Evolutionary conservation across 2,888 invertebrate species (phyloP).

Genomic region (Notodromas monacha): DNA sequence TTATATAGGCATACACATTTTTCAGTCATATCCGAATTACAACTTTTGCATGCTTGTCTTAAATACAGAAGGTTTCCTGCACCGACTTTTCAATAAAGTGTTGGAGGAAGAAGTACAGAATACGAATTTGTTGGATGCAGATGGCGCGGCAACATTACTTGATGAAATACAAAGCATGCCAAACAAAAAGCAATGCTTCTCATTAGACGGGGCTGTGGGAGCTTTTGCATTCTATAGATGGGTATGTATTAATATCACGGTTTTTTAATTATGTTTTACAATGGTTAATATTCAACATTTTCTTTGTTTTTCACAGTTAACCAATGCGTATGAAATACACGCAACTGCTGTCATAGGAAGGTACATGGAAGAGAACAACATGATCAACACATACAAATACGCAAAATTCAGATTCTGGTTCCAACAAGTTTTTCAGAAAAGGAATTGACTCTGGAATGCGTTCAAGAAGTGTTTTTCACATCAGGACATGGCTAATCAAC

Average conservation of each 20-base stretch:
- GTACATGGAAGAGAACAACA: slow-evolving; percentile 2
- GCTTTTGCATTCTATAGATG: slow-evolving; percentile 4
- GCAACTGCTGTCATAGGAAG: slow-evolving; percentile 4
- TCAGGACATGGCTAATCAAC: slow-evolving; percentile 4
- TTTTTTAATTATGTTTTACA: slow-evolving; percentile 4
- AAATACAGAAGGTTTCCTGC: slow-evolving; percentile 4
- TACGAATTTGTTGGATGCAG: slow-evolving; percentile 4
- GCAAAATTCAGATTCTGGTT: slow-evolving; percentile 4
- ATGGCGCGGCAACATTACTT: slow-evolving; percentile 2
- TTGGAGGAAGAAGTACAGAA: slow-evolving; percentile 4
- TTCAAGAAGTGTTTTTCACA: slow-evolving; percentile 2
- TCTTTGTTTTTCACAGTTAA: slow-evolving; percentile 1
- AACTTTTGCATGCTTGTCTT: slow-evolving; percentile 4
- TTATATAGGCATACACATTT: slow-evolving; percentile 1
- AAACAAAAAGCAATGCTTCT: slow-evolving; percentile 4
- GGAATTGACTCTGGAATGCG: neutral
- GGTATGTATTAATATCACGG: slow-evolving; percentile 2
- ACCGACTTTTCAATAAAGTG: slow-evolving; percentile 2
- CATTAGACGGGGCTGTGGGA: slow-evolving; percentile 2
- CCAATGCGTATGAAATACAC: slow-evolving; percentile 2
- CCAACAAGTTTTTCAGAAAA: slow-evolving; percentile 1
- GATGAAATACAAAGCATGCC: slow-evolving; percentile 2
- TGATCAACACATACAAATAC: neutral
- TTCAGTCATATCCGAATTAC: slow-evolving; percentile 1
- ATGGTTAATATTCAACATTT: slow-evolving; percentile 2